Conservation (phyloP, 2,888 invertebrate genomes). For the Cistogaster globosa region DNA sequence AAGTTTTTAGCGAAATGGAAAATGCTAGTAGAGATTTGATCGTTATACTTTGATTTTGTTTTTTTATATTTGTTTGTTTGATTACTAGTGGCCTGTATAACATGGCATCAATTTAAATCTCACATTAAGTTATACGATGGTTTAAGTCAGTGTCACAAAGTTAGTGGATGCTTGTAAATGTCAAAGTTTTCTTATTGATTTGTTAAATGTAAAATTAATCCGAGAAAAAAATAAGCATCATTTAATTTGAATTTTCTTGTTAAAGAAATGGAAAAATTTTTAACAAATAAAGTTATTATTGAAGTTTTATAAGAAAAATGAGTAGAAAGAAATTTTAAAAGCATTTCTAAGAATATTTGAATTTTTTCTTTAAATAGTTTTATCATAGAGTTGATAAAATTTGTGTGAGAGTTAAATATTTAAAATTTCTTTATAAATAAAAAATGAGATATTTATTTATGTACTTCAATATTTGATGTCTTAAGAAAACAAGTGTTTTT, state of each 20-base stretch:
- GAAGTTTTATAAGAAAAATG: too few species aligned
- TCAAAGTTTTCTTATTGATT: slow-evolving; percentile 53
- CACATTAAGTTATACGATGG: slow-evolving; percentile 22
- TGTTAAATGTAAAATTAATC: slow-evolving; percentile 32
- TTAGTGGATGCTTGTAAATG: slow-evolving; percentile 31
- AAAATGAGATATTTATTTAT: too few species aligned
- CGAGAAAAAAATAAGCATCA: neutral
- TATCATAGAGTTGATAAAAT: too few species aligned
- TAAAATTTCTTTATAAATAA: too few species aligned
- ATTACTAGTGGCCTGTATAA: slow-evolving; percentile 16
- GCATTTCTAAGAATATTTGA: too few species aligned
- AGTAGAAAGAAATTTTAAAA: too few species aligned
- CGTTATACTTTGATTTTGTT: neutral
- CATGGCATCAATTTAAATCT: slow-evolving; percentile 31
- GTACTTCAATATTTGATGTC: too few species aligned
- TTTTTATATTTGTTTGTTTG: neutral
- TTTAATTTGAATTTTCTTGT: slow-evolving; percentile 2
- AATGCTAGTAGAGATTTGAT: slow-evolving; percentile 41
- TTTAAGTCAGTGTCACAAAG: slow-evolving; percentile 40
- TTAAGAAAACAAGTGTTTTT: too few species aligned
- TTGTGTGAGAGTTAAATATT: too few species aligned
- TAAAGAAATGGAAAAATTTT: neutral
- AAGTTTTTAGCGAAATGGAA: slow-evolving; percentile 59
- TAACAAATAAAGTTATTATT: too few species aligned
- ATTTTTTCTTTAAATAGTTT: too few species aligned